phyloP scores from a whole-genome alignment of 1,140 invertebrate genomes.

The Caenorhabditis latens region DNA sequence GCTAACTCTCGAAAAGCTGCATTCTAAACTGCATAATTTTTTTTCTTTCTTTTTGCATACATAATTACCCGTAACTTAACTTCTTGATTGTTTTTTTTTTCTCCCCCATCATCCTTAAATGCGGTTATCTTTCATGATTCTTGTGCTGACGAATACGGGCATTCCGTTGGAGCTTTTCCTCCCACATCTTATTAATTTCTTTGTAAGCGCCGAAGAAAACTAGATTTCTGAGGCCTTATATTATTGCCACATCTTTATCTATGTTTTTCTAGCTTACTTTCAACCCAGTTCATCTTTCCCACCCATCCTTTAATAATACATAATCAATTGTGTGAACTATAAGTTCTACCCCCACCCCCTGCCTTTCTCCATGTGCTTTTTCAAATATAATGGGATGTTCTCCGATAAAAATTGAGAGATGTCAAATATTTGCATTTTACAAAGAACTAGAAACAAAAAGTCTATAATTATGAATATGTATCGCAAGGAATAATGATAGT shows the following conservation, averaged over 20 bases:
- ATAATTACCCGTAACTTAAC: too few relatives aligned
- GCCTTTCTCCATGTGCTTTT: neutral
- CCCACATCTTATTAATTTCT: neutral
- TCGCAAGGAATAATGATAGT: too few relatives aligned
- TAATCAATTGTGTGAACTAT: constrained; percentile 27
- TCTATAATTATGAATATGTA: too few relatives aligned
- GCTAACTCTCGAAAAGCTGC: neutral
- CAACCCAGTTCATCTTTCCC: neutral
- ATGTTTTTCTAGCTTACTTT: neutral
- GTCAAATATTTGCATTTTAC: constrained; percentile 5
- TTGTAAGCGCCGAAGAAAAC: too few relatives aligned
- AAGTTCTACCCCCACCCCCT: neutral
- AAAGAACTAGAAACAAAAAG: too few relatives aligned
- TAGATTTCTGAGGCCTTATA: too few relatives aligned
- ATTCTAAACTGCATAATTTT: neutral
- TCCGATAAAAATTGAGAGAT: constrained; percentile 16
- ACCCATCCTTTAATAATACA: neutral
- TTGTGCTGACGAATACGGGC: constrained; percentile 48
- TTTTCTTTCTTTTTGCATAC: too few relatives aligned
- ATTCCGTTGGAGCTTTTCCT: constrained; percentile 23
- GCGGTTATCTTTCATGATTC: constrained; percentile 30
- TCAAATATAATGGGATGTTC: neutral
- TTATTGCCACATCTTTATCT: neutral
- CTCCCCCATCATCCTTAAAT: neutral
- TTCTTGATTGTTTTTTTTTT: too few relatives aligned